Base-by-base conservation (phyloP, 2,888 invertebrate species). In the Heliconius aoede region DNA sequence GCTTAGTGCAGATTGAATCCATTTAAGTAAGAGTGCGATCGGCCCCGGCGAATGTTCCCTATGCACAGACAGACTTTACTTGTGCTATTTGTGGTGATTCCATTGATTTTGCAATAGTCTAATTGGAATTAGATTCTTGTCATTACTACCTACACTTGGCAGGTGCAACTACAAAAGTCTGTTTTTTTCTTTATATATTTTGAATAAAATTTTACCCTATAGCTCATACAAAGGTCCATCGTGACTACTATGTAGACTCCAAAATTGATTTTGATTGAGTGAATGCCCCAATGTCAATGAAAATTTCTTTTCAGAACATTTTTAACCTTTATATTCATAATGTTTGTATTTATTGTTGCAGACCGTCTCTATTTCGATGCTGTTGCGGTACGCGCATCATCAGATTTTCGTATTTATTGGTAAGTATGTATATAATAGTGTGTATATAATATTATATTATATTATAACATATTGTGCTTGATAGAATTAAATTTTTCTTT, bases 391-490 rank as follows among this genome's bases (percentile, higher is more conserved):
- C 93, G 99, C 99, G 18, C 99, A 99, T 94, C 99, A 99, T 91
- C 99, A 99, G 95, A 99, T 99, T 88, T 99, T 99, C 94, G 97
- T 99, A 80, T 99, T 99, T 89, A 99, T 99, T 85, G 98, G 99
- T 99, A 95, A 97, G 97, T 96, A 24, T 79, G 78, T 73, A 79
- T 80, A 81, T 78, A 24, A 26, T 8, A 36, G 18, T 36, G n/a
- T 79, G 78, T 73, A 79, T 80, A 81, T 78, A 24, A 26, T 8
- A 36, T 9, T 36, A 32, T 32, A 36, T 30, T 21, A 55, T 55
- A 55, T 32, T 58, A 60, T 36, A 30, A 58, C 15, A n/a, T 21
- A 46, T 7, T 67, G 0, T 58, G 26, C 9, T n/a, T 28, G 8
- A 9, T 68, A 68, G 21, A 18, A 68, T 24, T 36, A 62, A 4